These are phyloP conservation scores for Drosophila cognata DNA, from an alignment of 2,888 invertebrate species.

Conservation along the genomic window DNA sequence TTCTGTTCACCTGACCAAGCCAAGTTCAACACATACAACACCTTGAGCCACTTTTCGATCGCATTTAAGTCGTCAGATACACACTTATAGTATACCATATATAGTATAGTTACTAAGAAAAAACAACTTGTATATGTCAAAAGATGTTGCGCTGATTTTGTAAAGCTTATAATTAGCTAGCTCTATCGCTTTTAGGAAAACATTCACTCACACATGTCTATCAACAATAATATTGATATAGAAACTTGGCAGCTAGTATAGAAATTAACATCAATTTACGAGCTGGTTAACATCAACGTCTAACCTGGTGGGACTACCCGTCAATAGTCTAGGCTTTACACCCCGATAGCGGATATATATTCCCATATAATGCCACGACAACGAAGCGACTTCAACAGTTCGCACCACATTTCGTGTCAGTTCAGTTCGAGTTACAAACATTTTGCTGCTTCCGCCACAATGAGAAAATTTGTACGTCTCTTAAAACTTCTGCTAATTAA, in stretches of 20 bases:
- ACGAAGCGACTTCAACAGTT: slow-evolving; percentile 44
- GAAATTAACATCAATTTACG: slow-evolving; percentile 77
- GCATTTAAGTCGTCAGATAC: slow-evolving; percentile 10
- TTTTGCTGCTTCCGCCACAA: slow-evolving; percentile 18
- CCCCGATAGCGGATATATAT: slow-evolving; percentile 1
- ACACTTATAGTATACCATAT: neutral
- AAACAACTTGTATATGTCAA: slow-evolving; percentile 8
- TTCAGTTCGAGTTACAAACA: slow-evolving; percentile 17
- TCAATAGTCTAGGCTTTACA: slow-evolving; percentile 5
- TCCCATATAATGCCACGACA: slow-evolving; percentile 55
- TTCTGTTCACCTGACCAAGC: slow-evolving; percentile 30
- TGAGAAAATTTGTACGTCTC: slow-evolving; percentile 53
- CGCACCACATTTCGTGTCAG: slow-evolving; percentile 35
- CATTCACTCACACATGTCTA: slow-evolving; percentile 16
- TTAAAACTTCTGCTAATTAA: neutral
- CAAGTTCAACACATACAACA: slow-evolving; percentile 17
- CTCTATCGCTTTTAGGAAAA: slow-evolving; percentile 48
- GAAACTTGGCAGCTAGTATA: slow-evolving; percentile 46
- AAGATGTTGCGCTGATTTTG: slow-evolving; percentile 53
- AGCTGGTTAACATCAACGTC: slow-evolving; percentile 71
- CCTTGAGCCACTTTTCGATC: slow-evolving; percentile 64
- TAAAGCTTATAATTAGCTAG: slow-evolving; percentile 62
- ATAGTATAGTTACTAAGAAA: slow-evolving; percentile 7
- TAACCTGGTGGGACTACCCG: slow-evolving; percentile 33
- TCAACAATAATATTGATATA: slow-evolving; percentile 45